Evolutionary conservation across 2,888 invertebrate species (phyloP), one percentile per base, ranked within the genome.

Genomic region (Phlogophora meticulosa): DNA sequence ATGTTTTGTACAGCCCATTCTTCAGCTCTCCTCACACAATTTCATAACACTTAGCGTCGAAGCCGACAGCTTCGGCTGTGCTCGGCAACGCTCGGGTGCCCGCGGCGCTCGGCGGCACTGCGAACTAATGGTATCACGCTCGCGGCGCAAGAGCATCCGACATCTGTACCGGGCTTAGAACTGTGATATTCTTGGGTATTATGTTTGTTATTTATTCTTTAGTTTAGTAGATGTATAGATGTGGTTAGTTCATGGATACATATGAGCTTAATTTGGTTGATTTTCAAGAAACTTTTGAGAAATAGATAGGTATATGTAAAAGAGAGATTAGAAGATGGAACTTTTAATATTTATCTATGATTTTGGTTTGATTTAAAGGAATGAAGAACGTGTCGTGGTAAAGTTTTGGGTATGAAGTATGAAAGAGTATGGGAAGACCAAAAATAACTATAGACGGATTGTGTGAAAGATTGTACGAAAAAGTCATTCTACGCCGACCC

Each of bases 41-140:
- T 76, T 76, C 74, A 76, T 76, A 76, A 78, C 78, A 76, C 76
- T 76, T 76, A 76, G 76, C 76, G 76, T 76, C 76, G 48, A 36
- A 63, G 62, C 49, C 68, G 76, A 70, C 79, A 80, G 76, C 79
- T 78, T 79, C 79, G 79, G 79, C 60, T 67, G 52, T 53, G 64
- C 69, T 78, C 71, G 64, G 72, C 70, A 58, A 61, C 65, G 58
- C 66, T 69, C 75, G 59, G 65, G 59, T 77, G 82, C 85, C 86
- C 70, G 79, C 79, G 85, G 87, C 83, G 71, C 61, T 86, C 84
- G 83, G 88, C 86, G 88, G 91, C 88, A 78, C 78, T 78, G 79
- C 84, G 87, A 87, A 88, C 89, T 90, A 91, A 91, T 90, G 85
- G 79, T 85, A 89, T 89, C 90, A 91, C 88, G 90, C 85, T 80